These are phyloP conservation scores for Leptopterna dolabrata DNA, from an alignment of 2,888 invertebrate genomes.

Conservation along the genomic window DNA sequence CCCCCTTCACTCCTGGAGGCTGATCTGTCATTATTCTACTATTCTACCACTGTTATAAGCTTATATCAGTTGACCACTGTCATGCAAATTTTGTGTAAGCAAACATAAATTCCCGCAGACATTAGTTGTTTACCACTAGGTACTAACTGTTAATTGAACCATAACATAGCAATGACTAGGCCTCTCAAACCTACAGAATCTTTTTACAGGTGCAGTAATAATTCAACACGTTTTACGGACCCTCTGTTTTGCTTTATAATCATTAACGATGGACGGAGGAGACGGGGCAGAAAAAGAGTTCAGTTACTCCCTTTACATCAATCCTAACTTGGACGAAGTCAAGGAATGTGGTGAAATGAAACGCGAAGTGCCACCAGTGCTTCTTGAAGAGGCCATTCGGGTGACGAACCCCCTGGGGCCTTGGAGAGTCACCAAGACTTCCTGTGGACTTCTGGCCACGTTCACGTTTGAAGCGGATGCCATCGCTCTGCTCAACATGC, in stretches of 20 bases:
- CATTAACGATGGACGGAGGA: constrained; percentile 54
- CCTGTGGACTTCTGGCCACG: constrained; percentile 56
- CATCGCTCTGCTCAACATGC: constrained; percentile 53
- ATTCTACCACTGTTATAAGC: too few relatives aligned
- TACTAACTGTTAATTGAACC: too few relatives aligned
- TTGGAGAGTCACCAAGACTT: constrained; percentile 57
- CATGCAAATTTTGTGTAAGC: too few relatives aligned
- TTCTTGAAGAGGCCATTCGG: constrained; percentile 56
- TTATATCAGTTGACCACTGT: too few relatives aligned
- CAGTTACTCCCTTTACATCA: constrained; percentile 56
- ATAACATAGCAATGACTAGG: too few relatives aligned
- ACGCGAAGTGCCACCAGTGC: constrained; percentile 46
- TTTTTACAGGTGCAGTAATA: background rate
- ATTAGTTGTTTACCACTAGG: too few relatives aligned
- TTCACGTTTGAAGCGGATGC: constrained; percentile 56
- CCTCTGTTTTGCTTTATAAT: background rate
- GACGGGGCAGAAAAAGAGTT: constrained; percentile 58
- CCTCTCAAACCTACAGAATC: too few relatives aligned
- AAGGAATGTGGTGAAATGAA: constrained; percentile 49
- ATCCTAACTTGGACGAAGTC: constrained; percentile 55
- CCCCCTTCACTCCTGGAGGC: too few relatives aligned
- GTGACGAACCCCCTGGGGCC: constrained; percentile 57
- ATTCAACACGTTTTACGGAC: background rate
- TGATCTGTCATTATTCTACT: too few relatives aligned
- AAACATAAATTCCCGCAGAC: too few relatives aligned